Evolutionary conservation across 1,140 invertebrate genomes (phyloP).

Genomic region (Conus ventricosus): DNA sequence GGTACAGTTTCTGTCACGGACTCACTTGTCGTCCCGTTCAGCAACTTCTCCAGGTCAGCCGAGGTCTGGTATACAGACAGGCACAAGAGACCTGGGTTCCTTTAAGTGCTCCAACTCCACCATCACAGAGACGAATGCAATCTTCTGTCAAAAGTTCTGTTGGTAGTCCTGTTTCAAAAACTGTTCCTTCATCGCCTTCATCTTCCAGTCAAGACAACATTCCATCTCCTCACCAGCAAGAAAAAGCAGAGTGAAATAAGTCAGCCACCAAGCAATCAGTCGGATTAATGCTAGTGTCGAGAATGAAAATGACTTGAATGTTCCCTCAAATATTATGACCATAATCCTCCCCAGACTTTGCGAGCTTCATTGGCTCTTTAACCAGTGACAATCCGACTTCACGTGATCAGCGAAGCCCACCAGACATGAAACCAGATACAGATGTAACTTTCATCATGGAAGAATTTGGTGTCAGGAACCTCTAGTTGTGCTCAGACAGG

Average conservation of each 20-base stretch:
- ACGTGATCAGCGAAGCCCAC: conserved; percentile 20
- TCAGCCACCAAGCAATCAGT: conserved; percentile 19
- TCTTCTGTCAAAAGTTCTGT: conserved; percentile 1
- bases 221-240: conserved; percentile 33
- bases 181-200: conserved; percentile 30
- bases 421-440: conserved; percentile 32
- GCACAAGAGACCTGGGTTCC: conserved; percentile 44
- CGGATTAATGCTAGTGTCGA: conserved; percentile 2
- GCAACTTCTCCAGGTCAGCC: conserved; percentile 1
- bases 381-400: conserved; percentile 22
- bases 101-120: conserved; percentile 28
- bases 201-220: conserved; percentile 39
- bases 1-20: conserved; percentile 33
- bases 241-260: conserved; percentile 27
- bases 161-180: conserved; percentile 36
- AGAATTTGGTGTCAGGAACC: conserved; percentile 26
- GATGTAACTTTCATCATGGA: conserved; percentile 36
- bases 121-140: conserved; percentile 25
- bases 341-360: conserved; percentile 26
- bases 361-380: conserved; percentile 28
- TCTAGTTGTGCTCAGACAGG: conserved; percentile 34
- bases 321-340: conserved; percentile 3
- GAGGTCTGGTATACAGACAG: conserved; percentile 1
- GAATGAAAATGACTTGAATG: background rate
- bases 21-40: conserved; percentile 2